Evolutionary conservation across 2,797 vertebrate species (phyloP), one percentile per base, ranked within the genome.

Genomic region (Rhabdomys pumilio): DNA sequence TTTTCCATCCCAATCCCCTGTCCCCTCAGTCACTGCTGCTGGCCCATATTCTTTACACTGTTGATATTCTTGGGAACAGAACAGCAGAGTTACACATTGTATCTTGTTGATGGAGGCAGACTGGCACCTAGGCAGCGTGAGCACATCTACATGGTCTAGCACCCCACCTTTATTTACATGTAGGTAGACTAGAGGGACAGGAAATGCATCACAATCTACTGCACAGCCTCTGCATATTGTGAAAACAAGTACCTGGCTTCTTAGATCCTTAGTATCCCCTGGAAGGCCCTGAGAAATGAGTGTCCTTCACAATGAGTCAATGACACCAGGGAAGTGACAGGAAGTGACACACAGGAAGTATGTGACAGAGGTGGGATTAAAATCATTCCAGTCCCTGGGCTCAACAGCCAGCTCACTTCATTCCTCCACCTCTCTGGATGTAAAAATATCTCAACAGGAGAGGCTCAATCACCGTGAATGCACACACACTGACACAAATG

Each of bases 1-100:
- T 53, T 67, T 92, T 26, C 75, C 14, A 69, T 14, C 31, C 11
- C 57, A 17, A 8, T 34, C 20, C 20, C 1, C 85, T 31, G 10
- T 1, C 10, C 31, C 6, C 26, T 55, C 69, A 41, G 14, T 19
- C 57, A 3, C 17, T 26, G 6, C 1, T 26, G 0, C 8, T 4
- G 14, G 1, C 24, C 41, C 20, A 6, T 53, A 29, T 34, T 19
- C 72, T 80, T 4, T 91, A 41, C 55, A 50, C 50, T 80, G 11
- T 38, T 81, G 65, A 41, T n/a, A 41, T 82, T 75, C 50, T 14
- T 20, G 2, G 41, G n/a, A 47, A 59, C 0, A 15, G 20, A 31
- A 72, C 50, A 85, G 59, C 20, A 24, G 7, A 80, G 31, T 20
- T 41, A 50, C 15, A 41, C 11, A 6, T 8, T 86, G 34, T 87